phyloP scores from a whole-genome alignment of 2,888 invertebrate species.

The Hydrotaea cyrtoneurina region DNA sequence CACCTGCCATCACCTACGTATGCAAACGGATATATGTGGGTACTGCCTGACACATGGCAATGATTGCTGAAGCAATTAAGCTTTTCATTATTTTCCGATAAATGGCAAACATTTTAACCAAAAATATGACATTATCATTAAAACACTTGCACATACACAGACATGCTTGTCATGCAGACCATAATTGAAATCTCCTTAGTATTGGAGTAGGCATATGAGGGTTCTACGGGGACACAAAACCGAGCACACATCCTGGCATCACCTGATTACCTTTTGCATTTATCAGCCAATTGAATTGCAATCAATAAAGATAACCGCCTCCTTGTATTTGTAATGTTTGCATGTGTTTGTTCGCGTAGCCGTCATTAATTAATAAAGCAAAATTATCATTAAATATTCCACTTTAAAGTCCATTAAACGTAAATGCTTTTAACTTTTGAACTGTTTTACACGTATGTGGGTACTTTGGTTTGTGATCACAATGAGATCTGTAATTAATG shows the following conservation, averaged over 20 bases:
- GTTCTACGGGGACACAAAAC: no score
- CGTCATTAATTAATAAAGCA: slow-evolving; percentile 30
- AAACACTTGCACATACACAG: not conserved
- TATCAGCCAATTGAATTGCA: not conserved
- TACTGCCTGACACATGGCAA: not conserved
- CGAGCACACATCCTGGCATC: not conserved
- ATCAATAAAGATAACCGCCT: not conserved
- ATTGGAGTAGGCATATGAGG: no score
- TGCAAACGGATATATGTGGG: no score
- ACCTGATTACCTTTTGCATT: not conserved
- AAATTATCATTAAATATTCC: slow-evolving; percentile 1
- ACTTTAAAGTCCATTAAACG: slow-evolving; percentile 6
- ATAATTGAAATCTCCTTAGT: not conserved
- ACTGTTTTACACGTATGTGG: not conserved
- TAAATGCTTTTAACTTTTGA: not conserved
- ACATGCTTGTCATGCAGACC: no score
- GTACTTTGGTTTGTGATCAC: not conserved
- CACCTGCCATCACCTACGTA: no score
- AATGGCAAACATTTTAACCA: slow-evolving; percentile 6
- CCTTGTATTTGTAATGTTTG: not conserved
- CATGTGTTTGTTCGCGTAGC: not conserved
- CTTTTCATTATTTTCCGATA: not conserved
- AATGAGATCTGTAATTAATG: not conserved
- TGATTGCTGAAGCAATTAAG: slow-evolving; percentile 18
- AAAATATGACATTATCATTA: not conserved